Evolutionary conservation across 2,888 invertebrate species (phyloP), one percentile per base, ranked within the genome.

Genomic region (Scrobipalpa atriplicella): DNA sequence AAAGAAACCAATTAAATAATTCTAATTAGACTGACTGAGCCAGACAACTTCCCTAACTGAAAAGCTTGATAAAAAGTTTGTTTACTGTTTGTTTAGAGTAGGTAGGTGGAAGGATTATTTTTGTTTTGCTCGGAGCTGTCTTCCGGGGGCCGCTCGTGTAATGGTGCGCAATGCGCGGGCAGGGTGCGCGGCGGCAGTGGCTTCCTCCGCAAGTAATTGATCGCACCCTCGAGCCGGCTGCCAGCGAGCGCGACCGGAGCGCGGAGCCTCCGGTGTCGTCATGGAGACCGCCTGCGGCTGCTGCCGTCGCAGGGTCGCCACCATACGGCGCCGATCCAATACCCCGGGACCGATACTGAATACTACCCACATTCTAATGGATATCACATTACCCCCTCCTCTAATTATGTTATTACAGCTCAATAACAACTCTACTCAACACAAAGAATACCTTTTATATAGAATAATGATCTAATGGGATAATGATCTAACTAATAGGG

Each of bases 201-300:
- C 67, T 83, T 85, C 83, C 83, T 85, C 77, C 75, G 81, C 77
- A 77, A 79, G 80, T 79, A 85, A 91, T 91, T 91, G 90, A 90
- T 91, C 90, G 89, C 75, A 71, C 77, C 79, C 77, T 73, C 76
- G 75, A 73, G 29, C 38, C 36, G 58, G 16, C 38, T 29, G 11
- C 38, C 58, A 38, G 73, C 76, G 78, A 81, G 75, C 78, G 77
- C 76, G 81, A 82, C 43, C 43, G 13, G 75, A 74, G 73, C 76
- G 78, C 81, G 78, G 81, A 83, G 85, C 80, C 82, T 80, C 82
- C 78, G 71, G 76, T 76, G 89, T 91, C 81, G 86, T 76, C 89
- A 91, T 91, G 87, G 87, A 82, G 80, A 91, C 90, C 86, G 88
- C 80, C 88, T 82, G 78, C 79, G 81, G 80, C 81, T 82, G 81